These are phyloP conservation scores for Lithobates pipiens DNA, from an alignment of 2,797 vertebrate species.

Conservation along the genomic window DNA sequence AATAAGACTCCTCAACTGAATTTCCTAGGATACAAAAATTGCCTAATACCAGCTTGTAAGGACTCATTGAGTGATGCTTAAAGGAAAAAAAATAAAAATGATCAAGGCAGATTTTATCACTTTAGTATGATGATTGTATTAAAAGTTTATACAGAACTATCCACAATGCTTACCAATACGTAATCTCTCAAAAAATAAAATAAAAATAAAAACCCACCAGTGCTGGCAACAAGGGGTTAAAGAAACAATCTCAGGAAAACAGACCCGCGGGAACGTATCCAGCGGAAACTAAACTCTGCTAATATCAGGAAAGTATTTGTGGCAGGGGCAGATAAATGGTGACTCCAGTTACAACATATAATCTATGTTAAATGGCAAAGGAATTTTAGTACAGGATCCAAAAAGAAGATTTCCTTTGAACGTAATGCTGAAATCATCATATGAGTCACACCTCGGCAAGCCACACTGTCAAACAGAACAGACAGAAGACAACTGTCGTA, in stretches of 20 bases:
- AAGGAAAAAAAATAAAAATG: too few relatives aligned
- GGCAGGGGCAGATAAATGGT: not conserved
- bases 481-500: not conserved
- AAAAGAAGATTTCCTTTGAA: conserved; percentile 17
- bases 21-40: too few relatives aligned
- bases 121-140: too few relatives aligned
- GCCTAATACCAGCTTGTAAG: too few relatives aligned
- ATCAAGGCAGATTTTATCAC: too few relatives aligned
- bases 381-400: not conserved
- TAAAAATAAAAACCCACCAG: too few relatives aligned
- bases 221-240: conserved; percentile 12
- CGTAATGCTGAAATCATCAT: not conserved
- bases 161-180: too few relatives aligned
- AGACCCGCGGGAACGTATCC: conserved; percentile 19
- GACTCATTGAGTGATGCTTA: too few relatives aligned
- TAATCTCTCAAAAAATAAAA: not conserved
- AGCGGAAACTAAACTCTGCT: conserved; percentile 30
- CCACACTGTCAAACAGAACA: not conserved
- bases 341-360: conserved; percentile 9
- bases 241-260: conserved; percentile 22
- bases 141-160: too few relatives aligned
- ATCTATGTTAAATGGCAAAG: conserved; percentile 8
- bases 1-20: too few relatives aligned
- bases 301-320: conserved; percentile 30
- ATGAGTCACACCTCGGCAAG: conserved; percentile 26